phyloP scores from a whole-genome alignment of 2,113 vertebrate species.

The Mus pahari region DNA sequence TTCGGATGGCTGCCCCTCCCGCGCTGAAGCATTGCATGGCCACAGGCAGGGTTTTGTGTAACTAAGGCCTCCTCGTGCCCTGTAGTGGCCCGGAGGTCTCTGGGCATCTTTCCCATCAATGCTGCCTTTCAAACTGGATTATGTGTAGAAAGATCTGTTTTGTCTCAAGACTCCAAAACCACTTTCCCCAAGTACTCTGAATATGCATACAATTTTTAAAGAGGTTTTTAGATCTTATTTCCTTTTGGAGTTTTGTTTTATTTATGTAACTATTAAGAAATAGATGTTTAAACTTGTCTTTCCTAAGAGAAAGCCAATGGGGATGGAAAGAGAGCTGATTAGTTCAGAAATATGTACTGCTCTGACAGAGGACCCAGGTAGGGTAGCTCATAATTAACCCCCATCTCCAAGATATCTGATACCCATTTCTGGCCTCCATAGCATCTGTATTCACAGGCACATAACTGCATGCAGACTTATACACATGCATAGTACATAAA shows the following conservation, averaged over 20 bases:
- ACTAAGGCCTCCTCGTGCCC: too few relatives aligned
- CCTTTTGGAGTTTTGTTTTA: conserved; percentile 2
- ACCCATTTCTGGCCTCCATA: neutral
- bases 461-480: neutral
- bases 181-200: neutral
- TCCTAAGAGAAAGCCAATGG: neutral
- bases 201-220: neutral
- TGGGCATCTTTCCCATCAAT: too few relatives aligned
- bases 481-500: neutral
- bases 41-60: too few relatives aligned
- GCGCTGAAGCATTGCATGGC: too few relatives aligned
- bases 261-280: neutral
- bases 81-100: too few relatives aligned
- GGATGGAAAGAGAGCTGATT: neutral
- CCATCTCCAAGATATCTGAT: too few relatives aligned
- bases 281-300: conserved; percentile 1
- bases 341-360: neutral
- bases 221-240: neutral
- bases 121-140: neutral
- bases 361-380: neutral
- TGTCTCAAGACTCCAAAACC: neutral
- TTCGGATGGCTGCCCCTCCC: too few relatives aligned
- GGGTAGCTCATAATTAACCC: neutral
- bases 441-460: too few relatives aligned
- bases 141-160: neutral